These are phyloP conservation scores for Cairina moschata DNA, from an alignment of 2,113 vertebrate genomes.

Conservation along the genomic window DNA sequence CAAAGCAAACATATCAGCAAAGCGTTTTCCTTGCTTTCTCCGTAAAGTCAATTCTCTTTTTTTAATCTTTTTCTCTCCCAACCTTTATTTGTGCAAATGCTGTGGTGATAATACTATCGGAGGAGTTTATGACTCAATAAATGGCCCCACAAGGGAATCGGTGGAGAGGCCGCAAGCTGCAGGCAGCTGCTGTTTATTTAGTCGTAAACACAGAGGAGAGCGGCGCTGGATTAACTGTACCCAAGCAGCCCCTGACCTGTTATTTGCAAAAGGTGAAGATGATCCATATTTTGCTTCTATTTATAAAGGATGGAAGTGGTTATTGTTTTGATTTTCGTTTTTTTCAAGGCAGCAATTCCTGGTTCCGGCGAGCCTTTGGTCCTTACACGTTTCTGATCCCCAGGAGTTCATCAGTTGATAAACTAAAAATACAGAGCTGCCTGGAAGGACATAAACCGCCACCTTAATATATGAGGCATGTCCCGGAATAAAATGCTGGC, in stretches of 20 bases:
- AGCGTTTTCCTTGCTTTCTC: background rate
- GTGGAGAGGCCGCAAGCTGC: slow-evolving; percentile 46
- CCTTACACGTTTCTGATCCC: background rate
- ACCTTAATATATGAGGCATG: slow-evolving; percentile 45
- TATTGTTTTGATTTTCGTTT: background rate
- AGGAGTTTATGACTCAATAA: slow-evolving; percentile 70
- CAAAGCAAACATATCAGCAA: background rate
- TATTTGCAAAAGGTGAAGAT: slow-evolving; percentile 56
- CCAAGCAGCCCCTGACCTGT: slow-evolving; percentile 15
- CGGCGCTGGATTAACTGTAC: slow-evolving; percentile 54
- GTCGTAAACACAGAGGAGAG: slow-evolving; percentile 41
- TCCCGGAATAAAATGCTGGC: slow-evolving; percentile 42
- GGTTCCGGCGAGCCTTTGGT: background rate
- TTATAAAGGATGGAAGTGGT: background rate
- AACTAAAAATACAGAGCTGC: slow-evolving; percentile 49
- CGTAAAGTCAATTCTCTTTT: background rate
- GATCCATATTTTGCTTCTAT: slow-evolving; percentile 34
- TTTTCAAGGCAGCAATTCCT: background rate
- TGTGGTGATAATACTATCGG: slow-evolving; percentile 35
- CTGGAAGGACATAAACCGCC: slow-evolving; percentile 14
- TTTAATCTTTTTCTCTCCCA: background rate
- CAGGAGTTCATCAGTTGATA: slow-evolving; percentile 13
- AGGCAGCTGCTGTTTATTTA: slow-evolving; percentile 70
- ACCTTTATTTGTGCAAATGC: slow-evolving; percentile 48
- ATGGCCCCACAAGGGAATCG: slow-evolving; percentile 37